Evolutionary conservation across 1,140 invertebrate genomes (phyloP).

Genomic region (Psix sp.): DNA sequence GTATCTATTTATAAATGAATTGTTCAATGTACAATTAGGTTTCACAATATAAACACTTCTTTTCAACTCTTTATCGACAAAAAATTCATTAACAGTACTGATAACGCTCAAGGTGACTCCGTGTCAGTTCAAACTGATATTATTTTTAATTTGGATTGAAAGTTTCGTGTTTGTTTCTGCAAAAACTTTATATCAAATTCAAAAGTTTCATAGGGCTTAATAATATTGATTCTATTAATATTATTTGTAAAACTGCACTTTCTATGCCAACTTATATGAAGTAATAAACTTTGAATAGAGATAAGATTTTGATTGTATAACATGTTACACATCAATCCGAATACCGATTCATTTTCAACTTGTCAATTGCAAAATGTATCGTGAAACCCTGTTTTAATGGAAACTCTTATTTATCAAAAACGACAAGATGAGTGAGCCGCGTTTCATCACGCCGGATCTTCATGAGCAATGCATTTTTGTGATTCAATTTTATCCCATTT

Average conservation of each 20-base stretch:
- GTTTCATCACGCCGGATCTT: conserved; percentile 49
- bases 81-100: conserved; percentile 14
- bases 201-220: conserved; percentile 46
- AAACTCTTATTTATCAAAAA: conserved; percentile 23
- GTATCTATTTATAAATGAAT: conserved; percentile 28
- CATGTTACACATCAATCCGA: too few relatives aligned
- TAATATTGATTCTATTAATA: too few relatives aligned
- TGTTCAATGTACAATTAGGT: conserved; percentile 24
- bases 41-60: conserved; percentile 23
- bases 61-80: not conserved
- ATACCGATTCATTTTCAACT: not conserved
- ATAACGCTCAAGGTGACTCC: conserved; percentile 27
- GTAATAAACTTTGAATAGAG: too few relatives aligned
- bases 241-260: too few relatives aligned
- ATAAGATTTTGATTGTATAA: too few relatives aligned
- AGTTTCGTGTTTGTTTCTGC: not conserved
- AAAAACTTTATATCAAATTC: not conserved
- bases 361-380: conserved; percentile 12
- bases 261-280: too few relatives aligned
- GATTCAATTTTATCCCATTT: conserved; percentile 36
- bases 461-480: conserved; percentile 47
- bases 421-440: conserved; percentile 54
- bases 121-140: not conserved
- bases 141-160: not conserved
- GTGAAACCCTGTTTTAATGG: conserved; percentile 53